Evolutionary conservation across 2,888 invertebrate genomes (phyloP), one percentile per base, ranked within the genome.

Genomic region (Cephonodes hylas): DNA sequence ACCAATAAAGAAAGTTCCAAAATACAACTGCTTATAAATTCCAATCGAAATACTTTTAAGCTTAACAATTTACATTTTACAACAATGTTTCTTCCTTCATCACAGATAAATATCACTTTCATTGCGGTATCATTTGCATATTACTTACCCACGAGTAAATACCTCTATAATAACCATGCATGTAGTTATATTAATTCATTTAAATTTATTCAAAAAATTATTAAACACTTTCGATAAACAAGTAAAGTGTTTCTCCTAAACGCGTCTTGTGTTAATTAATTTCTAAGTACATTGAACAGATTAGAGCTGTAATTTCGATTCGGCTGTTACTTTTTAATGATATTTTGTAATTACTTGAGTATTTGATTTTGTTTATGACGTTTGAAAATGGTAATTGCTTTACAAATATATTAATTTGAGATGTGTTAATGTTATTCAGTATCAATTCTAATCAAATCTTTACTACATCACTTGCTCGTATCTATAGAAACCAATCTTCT

Each of bases 191-290:
- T 63, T 72, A 70, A 72, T 68, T 62, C 70, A 73, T 72, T 70
- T 31, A 62, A 66, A 71, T 67, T 48, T 64, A 71, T 71, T 71
- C 66, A 66, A 22, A 60, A 65, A 70, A 71, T 67, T 72, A 71
- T 64, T 62, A 59, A 42, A 62, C 42, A 57, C 56, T 38, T 63
- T 62, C 63, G 53, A 31, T 53, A 53, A 53, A 53, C 31, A 15
- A 18, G 48, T 22, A 45, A 53, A 53, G 53, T 31, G 53, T 53
- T 18, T 53, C 27, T 10, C 18, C 4, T 53, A 53, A 53, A 23
- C 27, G 18, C 18, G 8, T 31, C 27, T 15, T 15, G 18, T 25
- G 53, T 15, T 53, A 31, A 48, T 53, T 27, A 31, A 10, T 27
- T 31, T 53, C 31, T 27, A 18, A 22, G 13, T 45, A 45, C 18